These are phyloP conservation scores for Neopipo cinnamomea DNA, from an alignment of 2,113 vertebrate genomes.

Conservation along the genomic window DNA sequence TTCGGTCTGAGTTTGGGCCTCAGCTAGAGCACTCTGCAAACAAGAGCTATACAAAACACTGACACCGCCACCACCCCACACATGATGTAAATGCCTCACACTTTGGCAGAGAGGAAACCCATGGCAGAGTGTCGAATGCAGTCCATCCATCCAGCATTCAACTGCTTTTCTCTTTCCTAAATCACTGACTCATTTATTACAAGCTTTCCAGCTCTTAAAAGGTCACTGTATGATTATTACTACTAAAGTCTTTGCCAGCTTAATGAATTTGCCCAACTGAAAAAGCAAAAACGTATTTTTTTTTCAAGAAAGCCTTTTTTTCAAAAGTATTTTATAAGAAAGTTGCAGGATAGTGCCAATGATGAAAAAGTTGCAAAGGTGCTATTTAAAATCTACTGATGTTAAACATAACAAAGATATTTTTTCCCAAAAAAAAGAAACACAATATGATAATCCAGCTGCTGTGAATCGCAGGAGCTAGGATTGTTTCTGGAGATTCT, in stretches of 20 bases:
- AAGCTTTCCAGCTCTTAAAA: slow-evolving; percentile 23
- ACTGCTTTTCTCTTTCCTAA: background rate
- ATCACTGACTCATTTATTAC: background rate
- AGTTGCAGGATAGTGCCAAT: background rate
- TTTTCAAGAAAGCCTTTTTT: background rate
- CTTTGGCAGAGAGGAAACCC: background rate
- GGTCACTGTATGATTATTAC: background rate
- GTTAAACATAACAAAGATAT: background rate
- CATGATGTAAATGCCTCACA: background rate
- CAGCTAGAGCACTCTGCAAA: background rate
- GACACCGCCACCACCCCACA: background rate
- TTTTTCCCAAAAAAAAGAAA: rapidly evolving
- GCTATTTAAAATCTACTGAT: background rate
- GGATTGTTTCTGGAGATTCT: background rate
- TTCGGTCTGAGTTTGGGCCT: background rate
- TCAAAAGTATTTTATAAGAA: background rate
- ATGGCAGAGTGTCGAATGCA: background rate
- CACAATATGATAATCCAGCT: background rate
- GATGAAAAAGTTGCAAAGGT: background rate
- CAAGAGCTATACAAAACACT: background rate
- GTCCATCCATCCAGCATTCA: background rate
- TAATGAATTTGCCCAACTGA: background rate
- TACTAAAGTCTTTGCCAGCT: background rate
- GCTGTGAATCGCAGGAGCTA: background rate
- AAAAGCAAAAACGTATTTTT: background rate